These are phyloP conservation scores for Maconellicoccus hirsutus DNA, from an alignment of 1,140 invertebrate genomes.

Conservation along the genomic window DNA sequence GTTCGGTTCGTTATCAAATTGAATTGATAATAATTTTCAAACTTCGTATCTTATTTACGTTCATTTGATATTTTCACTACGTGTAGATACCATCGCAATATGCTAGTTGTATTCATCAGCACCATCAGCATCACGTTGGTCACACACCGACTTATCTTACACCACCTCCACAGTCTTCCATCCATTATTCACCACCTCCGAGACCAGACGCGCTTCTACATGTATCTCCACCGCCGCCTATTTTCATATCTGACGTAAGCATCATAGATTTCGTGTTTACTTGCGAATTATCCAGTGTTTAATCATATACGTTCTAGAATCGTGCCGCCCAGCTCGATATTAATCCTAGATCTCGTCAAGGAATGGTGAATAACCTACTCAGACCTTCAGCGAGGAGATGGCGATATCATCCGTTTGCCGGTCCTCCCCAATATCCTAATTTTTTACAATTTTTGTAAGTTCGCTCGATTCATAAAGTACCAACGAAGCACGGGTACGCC, in stretches of 20 bases:
- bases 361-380: slow-evolving; percentile 36
- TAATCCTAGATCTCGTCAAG: slow-evolving; percentile 38
- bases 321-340: slow-evolving; percentile 37
- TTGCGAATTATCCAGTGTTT: background rate
- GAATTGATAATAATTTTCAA: too few relatives aligned
- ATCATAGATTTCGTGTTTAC: background rate
- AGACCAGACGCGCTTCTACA: slow-evolving; percentile 35
- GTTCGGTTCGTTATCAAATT: slow-evolving; percentile 22
- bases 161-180: slow-evolving; percentile 30
- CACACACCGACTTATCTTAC: slow-evolving; percentile 31
- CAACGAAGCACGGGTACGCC: too few relatives aligned
- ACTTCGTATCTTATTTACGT: too few relatives aligned
- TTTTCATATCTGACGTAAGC: slow-evolving; percentile 32
- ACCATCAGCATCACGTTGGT: slow-evolving; percentile 35
- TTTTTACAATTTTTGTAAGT: slow-evolving; percentile 13
- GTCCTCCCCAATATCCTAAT: background rate
- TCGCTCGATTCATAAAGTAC: background rate
- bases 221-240: slow-evolving; percentile 40
- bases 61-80: slow-evolving; percentile 28
- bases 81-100: slow-evolving; percentile 27
- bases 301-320: background rate
- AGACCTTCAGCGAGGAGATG: slow-evolving; percentile 36
- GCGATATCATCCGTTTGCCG: slow-evolving; percentile 27
- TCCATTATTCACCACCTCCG: slow-evolving; percentile 34
- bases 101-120: slow-evolving; percentile 34